Percentiles rank a stretch among this genome's conserved stretches.
These are phyloP conservation scores for Acrossocheilus fasciatus DNA, from an alignment of 2,797 vertebrate species.

Conservation along the genomic window DNA sequence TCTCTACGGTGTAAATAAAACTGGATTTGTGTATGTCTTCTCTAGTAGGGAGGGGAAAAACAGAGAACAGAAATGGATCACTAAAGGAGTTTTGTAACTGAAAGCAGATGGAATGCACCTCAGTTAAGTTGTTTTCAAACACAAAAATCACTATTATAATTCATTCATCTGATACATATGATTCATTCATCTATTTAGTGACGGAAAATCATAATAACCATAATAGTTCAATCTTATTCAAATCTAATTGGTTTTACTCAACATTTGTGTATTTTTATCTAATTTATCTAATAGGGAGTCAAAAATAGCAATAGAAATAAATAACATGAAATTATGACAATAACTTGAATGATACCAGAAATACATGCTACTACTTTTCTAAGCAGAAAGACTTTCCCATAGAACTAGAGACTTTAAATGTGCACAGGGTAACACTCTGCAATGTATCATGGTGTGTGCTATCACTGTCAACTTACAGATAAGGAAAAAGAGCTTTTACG, in stretches of 20 bases:
- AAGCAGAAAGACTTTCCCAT: neutral
- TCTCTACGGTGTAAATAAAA: slow-evolving; percentile 65
- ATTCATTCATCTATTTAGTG: neutral
- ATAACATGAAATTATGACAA: neutral
- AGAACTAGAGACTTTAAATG: neutral
- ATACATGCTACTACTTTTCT: neutral
- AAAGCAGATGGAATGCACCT: neutral
- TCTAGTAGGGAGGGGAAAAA: slow-evolving; percentile 20
- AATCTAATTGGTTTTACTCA: neutral
- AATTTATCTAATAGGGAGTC: neutral
- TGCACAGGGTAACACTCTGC: neutral
- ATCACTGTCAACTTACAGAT: neutral
- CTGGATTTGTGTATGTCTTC: slow-evolving; percentile 65
- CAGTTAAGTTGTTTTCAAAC: neutral
- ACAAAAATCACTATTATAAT: neutral
- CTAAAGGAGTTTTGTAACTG: neutral
- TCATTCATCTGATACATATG: no score
- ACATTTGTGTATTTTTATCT: neutral
- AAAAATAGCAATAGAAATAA: neutral
- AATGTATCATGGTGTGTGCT: neutral
- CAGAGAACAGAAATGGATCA: neutral
- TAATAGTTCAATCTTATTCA: neutral
- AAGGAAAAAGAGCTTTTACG: neutral
- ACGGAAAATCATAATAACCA: neutral
- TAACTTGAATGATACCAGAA: neutral